phyloP scores from a whole-genome alignment of 2,797 vertebrate species.

The Enteromius trimaculatus region DNA sequence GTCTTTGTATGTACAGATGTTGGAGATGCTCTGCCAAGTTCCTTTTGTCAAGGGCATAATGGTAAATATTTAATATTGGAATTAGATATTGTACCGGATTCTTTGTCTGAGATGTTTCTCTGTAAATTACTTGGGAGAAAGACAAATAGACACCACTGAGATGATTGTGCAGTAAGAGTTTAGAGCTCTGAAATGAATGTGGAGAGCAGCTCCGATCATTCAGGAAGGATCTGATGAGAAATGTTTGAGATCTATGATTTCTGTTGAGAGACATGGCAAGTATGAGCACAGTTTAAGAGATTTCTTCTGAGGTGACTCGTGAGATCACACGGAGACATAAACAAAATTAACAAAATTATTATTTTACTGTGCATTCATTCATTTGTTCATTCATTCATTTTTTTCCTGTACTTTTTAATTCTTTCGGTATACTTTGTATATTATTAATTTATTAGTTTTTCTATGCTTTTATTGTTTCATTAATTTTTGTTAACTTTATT shows the following conservation, averaged over 20 bases:
- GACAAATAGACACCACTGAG: not conserved
- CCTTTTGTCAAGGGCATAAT: not conserved
- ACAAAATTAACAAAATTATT: no score
- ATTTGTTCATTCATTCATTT: not conserved
- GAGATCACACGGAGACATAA: not conserved
- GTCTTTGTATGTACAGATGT: not conserved
- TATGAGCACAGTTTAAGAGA: not conserved
- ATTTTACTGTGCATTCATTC: not conserved
- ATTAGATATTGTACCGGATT: not conserved
- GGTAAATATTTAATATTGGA: slow-evolving; percentile 29
- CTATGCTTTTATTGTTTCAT: not conserved
- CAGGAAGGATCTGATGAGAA: not conserved
- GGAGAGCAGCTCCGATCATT: not conserved
- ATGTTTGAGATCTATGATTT: not conserved
- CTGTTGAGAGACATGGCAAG: not conserved
- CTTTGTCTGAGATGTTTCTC: slow-evolving; percentile 13
- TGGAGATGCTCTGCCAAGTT: not conserved
- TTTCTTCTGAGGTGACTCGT: not conserved
- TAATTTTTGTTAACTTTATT: not conserved
- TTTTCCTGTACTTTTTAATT: not conserved
- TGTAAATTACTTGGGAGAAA: not conserved
- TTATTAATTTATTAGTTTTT: not conserved
- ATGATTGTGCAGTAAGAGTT: not conserved
- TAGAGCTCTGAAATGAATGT: not conserved
- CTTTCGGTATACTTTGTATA: not conserved